Evolutionary conservation across 1,140 invertebrate genomes (phyloP), one percentile per base, ranked within the genome.

Genomic region (Brachionus manjavacas): DNA sequence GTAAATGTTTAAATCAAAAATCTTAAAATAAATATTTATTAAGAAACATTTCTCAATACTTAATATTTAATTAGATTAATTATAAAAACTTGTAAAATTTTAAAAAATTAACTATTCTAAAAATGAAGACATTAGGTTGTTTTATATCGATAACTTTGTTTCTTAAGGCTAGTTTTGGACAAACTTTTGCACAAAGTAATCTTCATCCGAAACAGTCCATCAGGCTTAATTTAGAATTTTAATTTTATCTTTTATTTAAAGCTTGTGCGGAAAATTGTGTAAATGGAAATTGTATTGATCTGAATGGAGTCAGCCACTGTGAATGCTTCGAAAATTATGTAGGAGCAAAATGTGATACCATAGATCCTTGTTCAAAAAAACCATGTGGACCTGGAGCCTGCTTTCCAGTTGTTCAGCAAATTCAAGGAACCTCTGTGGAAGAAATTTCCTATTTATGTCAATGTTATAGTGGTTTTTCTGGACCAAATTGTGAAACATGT

Each of bases 401-500:
- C 23, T 81, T 64, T 81, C 52, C 79, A 35, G 79, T 81, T 11
- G 55, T 81, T 16, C 49, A 81, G 23, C 6, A 1, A 25, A 43
- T 81, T 43, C n/a, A 8, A 35, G 79, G 55, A 20, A 43, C 41
- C 6, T 14, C 23, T 23, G 14, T 25, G 9, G 66, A 72, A 78
- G 1, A 41, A n/a, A n/a, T 49, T 12, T 20, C 28, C 31, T 39
- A 41, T 64, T 31, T 41, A 23, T 84, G 83, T n/a, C 43, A 55
- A 64, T 84, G 83, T 28, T 55, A 76, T 28, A 25, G 6, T 35
- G 83, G 83, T 66, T 84, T 39, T n/a, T 52, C 31, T 64, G 83
- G 83, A 20, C 6, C 7, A 23, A 52, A 55, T 55, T 84, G 83
- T 43, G 16, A 74, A 60, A 11, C 16, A 25, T 46, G 79, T 81